Evolutionary conservation across 2,888 invertebrate genomes (phyloP), one percentile per base, ranked within the genome.

Genomic region (Opisthograptis luteolata): DNA sequence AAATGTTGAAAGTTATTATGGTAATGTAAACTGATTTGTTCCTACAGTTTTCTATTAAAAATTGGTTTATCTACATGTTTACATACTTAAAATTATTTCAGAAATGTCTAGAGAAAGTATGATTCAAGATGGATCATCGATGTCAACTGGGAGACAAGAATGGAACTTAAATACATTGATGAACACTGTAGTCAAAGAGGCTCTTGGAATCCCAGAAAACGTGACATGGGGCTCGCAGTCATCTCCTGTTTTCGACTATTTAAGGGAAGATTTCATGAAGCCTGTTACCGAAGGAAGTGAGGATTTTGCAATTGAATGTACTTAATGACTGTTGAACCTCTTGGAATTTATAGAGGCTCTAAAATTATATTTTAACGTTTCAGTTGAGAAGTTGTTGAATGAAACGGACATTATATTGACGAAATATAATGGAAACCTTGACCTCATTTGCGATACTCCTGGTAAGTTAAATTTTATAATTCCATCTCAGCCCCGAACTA

Each of bases 371-470:
- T 14, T n/a, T 32, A 43, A 41, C 40, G 52, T 84, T 81, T 66
- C 79, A 94, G 96, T 96, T 68, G 94, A 95, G 70, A 81, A 87
- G 47, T 81, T 96, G 8, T 80, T 96, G 13, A 94, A 94, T 61
- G 92, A 92, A 62, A 95, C 95, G 0, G 84, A 92, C 39, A 82
- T 96, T 10, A 92, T 93, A 39, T 91, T 96, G 0, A 92, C 92
- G 20, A 94, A 96, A 10, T 94, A 95, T 71, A 95, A 93, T 59
- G 96, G 96, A 19, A 96, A 97, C 68, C 87, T 97, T 55, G 97
- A 97, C 80, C 91, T 97, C 10, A 96, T 97, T 68, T 96, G 96
- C 55, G 94, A 95, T 65, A 96, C 96, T 9, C 93, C 95, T 59
- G 97, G 96, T 93, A 91, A 86, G 66, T 71, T 32, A 24, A n/a